phyloP scores from a whole-genome alignment of 2,888 invertebrate species.

The Amphipyra berbera region DNA sequence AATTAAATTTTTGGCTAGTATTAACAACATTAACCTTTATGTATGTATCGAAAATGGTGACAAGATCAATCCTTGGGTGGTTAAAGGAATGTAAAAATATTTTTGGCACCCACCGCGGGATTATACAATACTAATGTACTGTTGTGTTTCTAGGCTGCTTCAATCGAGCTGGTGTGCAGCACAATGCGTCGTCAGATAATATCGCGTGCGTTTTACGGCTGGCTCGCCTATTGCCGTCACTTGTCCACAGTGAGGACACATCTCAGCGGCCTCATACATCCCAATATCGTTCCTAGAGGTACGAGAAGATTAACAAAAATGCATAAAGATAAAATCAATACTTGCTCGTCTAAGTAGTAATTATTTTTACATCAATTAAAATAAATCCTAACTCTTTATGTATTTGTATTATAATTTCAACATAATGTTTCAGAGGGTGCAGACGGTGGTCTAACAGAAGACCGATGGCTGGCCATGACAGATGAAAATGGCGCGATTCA shows the following conservation, averaged over 20 bases:
- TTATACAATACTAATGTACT: not conserved
- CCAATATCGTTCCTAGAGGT: slow-evolving; percentile 92
- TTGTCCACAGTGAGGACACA: slow-evolving; percentile 97
- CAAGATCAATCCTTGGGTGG: not conserved
- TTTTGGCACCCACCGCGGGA: slow-evolving; percentile 12
- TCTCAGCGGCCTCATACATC: slow-evolving; percentile 96
- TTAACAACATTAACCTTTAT: too few species aligned
- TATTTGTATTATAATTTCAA: not conserved
- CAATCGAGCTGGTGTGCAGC: slow-evolving; percentile 95
- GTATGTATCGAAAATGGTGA: too few species aligned
- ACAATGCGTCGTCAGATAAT: slow-evolving; percentile 98
- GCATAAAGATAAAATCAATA: not conserved
- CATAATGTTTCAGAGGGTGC: slow-evolving; percentile 85
- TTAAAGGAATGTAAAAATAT: not conserved
- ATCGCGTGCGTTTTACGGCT: slow-evolving; percentile 98
- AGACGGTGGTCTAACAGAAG: slow-evolving; percentile 93
- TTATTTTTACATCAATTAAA: too few species aligned
- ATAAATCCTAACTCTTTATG: too few species aligned
- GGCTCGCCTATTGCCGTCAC: slow-evolving; percentile 98
- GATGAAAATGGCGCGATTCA: slow-evolving; percentile 90
- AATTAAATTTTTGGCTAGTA: too few species aligned
- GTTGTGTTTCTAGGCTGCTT: slow-evolving; percentile 82
- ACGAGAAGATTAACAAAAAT: slow-evolving; percentile 18
- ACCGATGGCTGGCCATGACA: slow-evolving; percentile 93
- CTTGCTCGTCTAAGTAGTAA: too few species aligned